Base-by-base conservation (phyloP, 2,797 vertebrate species). In the Pseudochaenichthys georgianus region DNA sequence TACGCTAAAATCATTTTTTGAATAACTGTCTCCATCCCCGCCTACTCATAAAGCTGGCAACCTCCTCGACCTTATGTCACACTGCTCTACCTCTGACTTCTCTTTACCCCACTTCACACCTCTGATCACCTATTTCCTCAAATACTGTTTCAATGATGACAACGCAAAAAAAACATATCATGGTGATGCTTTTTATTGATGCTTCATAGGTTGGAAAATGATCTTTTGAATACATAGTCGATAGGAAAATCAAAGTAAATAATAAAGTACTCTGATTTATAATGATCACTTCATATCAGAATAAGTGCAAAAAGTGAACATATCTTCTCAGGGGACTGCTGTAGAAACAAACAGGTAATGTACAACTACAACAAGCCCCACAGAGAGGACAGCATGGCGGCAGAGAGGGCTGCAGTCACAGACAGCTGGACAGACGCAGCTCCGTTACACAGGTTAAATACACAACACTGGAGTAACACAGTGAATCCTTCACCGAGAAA, bases 391-490 rank as follows among this genome's bases (percentile, higher is more conserved):
- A 93, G 16, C n/a, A 74, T 1, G 58, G 82, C 86, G 10, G 73
- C 65, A 15, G 77, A 42, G 57, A 87, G 38, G 10, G 80, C 89
- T 28, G 38, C 65, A 1, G 63, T 69, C 41, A 93, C 45, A 19
- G 91, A 69, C 41, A 92, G 46, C 46, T 88, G 87, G 17, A 70
- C 54, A 1, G 86, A 69, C 0, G 68, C 4, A 68, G 85, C 93
- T 21, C 77, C 71, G 1, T 94, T 94, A n/a, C 92, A 93, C 13
- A 84, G 38, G 23, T 78, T 1, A 11, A 76, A 75, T 21, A 4
- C 34, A 38, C 92, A 94, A 54, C 93, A 94, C 1, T 2, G 0
- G 54, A 81, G 80, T 1, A 2, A 21, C 65, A 28, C 70, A 43
- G 58, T 90, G 75, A 65, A 86, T 0, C 1, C 51, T 0, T 64